phyloP scores from a whole-genome alignment of 2,113 vertebrate genomes.

The Capricornis sumatraensis region DNA sequence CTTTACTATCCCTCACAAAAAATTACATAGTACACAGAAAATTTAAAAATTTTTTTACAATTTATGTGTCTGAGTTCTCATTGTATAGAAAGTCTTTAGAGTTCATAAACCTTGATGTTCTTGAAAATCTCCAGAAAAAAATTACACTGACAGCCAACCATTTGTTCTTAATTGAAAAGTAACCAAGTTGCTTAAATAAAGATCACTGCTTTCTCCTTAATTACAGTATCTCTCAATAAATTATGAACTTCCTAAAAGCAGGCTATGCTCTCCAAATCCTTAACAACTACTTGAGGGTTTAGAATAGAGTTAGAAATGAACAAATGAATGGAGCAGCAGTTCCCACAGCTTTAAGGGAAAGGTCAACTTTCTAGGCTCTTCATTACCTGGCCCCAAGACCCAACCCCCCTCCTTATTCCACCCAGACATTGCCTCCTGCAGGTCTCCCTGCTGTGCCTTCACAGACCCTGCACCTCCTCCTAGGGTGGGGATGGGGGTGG shows the following conservation, averaged over 20 bases:
- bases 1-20: neutral
- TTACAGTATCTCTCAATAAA: neutral
- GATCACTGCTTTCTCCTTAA: neutral
- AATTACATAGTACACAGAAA: neutral
- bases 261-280: neutral
- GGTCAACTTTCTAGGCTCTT: neutral
- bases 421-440: neutral
- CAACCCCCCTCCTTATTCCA: neutral
- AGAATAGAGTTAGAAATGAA: neutral
- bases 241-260: neutral
- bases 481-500: accelerated
- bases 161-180: neutral
- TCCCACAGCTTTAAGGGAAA: neutral
- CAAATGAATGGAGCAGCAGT: neutral
- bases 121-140: neutral
- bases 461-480: neutral
- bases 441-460: neutral
- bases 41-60: neutral
- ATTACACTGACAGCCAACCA: neutral
- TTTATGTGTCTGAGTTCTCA: neutral
- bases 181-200: neutral
- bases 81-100: neutral
- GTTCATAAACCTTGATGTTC: neutral
- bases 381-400: neutral
- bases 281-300: neutral